A percentile compares a stretch with the other conserved stretches of the same genome.
Conservation (phyloP, 2,888 invertebrate genomes). For the Drosophila melanosoma region DNA sequence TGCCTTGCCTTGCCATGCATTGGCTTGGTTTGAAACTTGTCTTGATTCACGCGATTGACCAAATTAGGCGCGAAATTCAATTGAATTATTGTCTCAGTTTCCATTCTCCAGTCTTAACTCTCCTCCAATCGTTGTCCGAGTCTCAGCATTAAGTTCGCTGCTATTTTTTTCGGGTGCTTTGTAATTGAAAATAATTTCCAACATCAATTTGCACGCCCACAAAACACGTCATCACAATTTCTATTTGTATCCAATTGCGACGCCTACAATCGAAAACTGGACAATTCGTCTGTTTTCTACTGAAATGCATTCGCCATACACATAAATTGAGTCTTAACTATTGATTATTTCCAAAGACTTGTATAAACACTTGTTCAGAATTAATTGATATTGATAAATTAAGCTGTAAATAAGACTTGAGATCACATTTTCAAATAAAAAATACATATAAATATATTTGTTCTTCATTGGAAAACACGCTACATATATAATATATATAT, state of each 20-base stretch:
- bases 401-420: background rate
- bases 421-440: background rate
- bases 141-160: constrained; percentile 2
- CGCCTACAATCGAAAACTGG: constrained; percentile 19
- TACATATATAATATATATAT: background rate
- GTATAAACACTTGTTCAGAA: constrained; percentile 15
- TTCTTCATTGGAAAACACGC: background rate
- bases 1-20: background rate
- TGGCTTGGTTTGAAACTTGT: constrained; percentile 21
- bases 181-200: constrained; percentile 53
- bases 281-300: background rate
- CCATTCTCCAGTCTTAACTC: constrained; percentile 3
- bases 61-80: constrained; percentile 74
- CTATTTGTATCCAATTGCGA: constrained; percentile 8
- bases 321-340: constrained; percentile 7
- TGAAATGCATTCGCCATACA: constrained; percentile 24
- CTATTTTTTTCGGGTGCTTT: constrained; percentile 23
- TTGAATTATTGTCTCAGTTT: constrained; percentile 58
- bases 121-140: background rate
- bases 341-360: constrained; percentile 7
- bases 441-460: background rate
- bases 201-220: constrained; percentile 43
- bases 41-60: constrained; percentile 59
- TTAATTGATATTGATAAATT: constrained; percentile 21
- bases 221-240: constrained; percentile 22